Base-by-base conservation (phyloP, 2,797 vertebrate genomes). In the Urocyon cinereoargenteus region DNA sequence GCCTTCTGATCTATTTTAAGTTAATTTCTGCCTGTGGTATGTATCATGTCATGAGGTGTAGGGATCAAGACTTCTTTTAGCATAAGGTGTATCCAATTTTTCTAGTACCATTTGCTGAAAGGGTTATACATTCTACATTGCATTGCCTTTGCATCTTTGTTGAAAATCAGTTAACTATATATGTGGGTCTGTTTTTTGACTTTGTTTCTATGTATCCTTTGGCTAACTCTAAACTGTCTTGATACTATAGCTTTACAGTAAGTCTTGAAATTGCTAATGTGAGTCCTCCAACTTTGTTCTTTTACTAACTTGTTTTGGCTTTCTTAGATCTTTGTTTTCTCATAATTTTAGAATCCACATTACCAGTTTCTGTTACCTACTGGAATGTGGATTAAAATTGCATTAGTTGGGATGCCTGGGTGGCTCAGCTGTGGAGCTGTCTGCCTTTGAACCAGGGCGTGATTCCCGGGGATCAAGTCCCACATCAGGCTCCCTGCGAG, bases 241-340 rank as follows among this genome's bases (percentile, higher is more conserved):
- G 83, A 70, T 72, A 31, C 18, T 77, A 3, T 49, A 72, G 31
- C 16, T 72, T 90, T 57, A 34, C 16, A 57, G 5, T 95, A 81
- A 36, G 8, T 94, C 45, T 94, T 97, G 49, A 78, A 93, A 90
- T 97, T 21, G 64, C 28, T 70, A 62, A 49, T 96, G 1, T 24
- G 55, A 34, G 10, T 51, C 75, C 16, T 96, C 49, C 16, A 78
- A 16, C 45, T 96, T 88, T 57, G 11, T 86, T 92, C 36, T 53
- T 87, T 45, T 94, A 78, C 31, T 92, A 21, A 40, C 18, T 90
- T 97, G 11, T 55, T 84, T 87, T 85, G 51, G 2, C 24, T 94
- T 81, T 92, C 36, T 10, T 53, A 18, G 2, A 26, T 78, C n/a
- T 64, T 94, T 59, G 12, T 70, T 84, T 94, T 96, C 91, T 55